Percentiles rank a stretch among this genome's conserved stretches.
These are phyloP conservation scores for Pachyuromys duprasi DNA, from an alignment of 2,797 vertebrate genomes.

Conservation along the genomic window DNA sequence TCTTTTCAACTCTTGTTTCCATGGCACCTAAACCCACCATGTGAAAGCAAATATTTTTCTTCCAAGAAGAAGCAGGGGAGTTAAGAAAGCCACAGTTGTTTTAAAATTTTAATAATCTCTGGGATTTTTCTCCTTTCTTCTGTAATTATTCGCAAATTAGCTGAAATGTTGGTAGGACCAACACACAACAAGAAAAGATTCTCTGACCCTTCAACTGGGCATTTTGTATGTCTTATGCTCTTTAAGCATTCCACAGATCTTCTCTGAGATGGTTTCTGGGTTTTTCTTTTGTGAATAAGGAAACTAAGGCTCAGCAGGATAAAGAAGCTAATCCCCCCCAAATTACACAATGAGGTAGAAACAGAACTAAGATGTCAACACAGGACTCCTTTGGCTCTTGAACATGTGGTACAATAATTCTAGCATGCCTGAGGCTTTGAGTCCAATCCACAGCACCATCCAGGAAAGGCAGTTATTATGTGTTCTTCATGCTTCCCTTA, in stretches of 20 bases:
- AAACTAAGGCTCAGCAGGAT: not conserved
- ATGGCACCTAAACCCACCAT: constrained; percentile 57
- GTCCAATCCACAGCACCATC: too few relatives aligned
- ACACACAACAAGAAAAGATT: not conserved
- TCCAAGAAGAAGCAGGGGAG: constrained; percentile 30
- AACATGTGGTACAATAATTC: not conserved
- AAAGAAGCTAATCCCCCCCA: not conserved
- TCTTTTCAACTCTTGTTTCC: constrained; percentile 69
- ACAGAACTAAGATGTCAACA: not conserved
- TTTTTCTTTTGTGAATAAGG: not conserved
- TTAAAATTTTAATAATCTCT: constrained; percentile 62
- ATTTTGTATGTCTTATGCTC: not conserved
- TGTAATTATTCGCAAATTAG: constrained; percentile 59
- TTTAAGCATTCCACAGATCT: not conserved
- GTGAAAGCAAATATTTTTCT: constrained; percentile 64
- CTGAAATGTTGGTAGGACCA: not conserved
- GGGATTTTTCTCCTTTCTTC: constrained; percentile 30
- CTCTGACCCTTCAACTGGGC: not conserved
- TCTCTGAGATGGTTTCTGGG: not conserved
- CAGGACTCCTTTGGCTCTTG: not conserved
- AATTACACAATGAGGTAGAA: not conserved
- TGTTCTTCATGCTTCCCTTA: not conserved
- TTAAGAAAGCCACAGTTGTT: constrained; percentile 21
- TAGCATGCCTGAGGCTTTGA: not conserved
- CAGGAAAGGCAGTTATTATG: not conserved